Evolutionary conservation across 2,113 vertebrate genomes (phyloP).

Genomic region (Ailuropoda melanoleuca): DNA sequence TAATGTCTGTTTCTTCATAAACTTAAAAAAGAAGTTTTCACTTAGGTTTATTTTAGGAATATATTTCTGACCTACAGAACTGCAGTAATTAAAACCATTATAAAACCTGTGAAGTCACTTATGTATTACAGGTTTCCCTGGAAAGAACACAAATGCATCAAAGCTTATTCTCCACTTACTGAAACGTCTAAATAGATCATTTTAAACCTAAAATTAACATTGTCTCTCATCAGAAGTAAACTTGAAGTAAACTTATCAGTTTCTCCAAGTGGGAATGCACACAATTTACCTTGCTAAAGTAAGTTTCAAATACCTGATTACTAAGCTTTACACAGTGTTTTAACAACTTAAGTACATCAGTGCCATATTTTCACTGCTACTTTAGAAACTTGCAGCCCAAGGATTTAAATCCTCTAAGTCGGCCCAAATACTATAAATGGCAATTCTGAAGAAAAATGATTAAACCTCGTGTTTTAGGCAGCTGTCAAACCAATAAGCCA

Average conservation of each 20-base stretch:
- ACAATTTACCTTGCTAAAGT: background rate
- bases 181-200: background rate
- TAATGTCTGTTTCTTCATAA: background rate
- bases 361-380: background rate
- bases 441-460: slow-evolving; percentile 7
- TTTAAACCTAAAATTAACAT: background rate
- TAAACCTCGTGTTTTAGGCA: background rate
- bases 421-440: background rate
- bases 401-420: slow-evolving; percentile 6
- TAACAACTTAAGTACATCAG: background rate
- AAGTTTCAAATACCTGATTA: background rate
- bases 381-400: background rate
- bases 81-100: background rate
- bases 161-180: background rate
- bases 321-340: background rate
- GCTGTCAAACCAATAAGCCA: background rate
- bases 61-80: background rate
- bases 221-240: background rate
- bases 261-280: background rate
- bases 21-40: background rate
- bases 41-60: background rate
- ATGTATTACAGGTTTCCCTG: background rate
- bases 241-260: background rate
- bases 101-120: background rate
- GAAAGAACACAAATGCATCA: background rate